Evolutionary conservation across 2,113 vertebrate species (phyloP).

Genomic region (Melanocharis versteri): DNA sequence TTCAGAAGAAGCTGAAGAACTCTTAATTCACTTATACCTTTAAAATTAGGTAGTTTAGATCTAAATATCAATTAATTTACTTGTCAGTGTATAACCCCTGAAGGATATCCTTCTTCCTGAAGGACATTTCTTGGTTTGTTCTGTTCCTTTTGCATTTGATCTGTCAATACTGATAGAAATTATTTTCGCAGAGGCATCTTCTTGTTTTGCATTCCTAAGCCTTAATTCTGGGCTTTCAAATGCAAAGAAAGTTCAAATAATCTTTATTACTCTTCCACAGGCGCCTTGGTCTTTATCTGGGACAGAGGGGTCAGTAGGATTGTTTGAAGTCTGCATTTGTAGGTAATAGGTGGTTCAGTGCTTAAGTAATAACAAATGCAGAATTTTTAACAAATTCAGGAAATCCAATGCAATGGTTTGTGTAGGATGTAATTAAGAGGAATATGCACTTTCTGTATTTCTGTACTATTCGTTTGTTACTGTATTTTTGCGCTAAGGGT

Average conservation of each 20-base stretch:
- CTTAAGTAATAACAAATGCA: background rate
- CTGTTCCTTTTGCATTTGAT: background rate
- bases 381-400: background rate
- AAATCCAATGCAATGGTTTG: background rate
- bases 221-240: background rate
- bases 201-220: background rate
- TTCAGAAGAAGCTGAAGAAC: background rate
- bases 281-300: background rate
- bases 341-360: background rate
- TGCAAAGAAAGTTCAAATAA: background rate
- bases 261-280: background rate
- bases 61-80: background rate
- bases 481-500: rapidly evolving
- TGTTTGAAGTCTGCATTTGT: background rate
- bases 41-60: background rate
- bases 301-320: background rate
- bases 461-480: background rate
- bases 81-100: background rate
- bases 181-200: background rate
- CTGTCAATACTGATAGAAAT: background rate
- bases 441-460: background rate
- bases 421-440: background rate
- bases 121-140: background rate
- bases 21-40: background rate
- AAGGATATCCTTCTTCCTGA: background rate